These are phyloP conservation scores for Whitmania pigra DNA, from an alignment of 1,140 invertebrate species.

Conservation along the genomic window DNA sequence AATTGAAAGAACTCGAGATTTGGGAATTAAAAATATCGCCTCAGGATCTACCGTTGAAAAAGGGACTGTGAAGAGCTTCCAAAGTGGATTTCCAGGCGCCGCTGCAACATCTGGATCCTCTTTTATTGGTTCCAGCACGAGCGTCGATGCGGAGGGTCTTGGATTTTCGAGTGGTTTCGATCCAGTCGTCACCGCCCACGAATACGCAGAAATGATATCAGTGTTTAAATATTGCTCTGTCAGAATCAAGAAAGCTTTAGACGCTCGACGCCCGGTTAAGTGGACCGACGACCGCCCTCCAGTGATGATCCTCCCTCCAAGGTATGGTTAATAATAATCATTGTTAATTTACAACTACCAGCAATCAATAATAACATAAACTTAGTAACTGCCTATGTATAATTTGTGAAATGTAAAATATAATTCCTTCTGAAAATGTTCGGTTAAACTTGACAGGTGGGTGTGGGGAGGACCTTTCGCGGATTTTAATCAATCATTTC, in stretches of 20 bases:
- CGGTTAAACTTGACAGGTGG: background rate
- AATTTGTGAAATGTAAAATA: background rate
- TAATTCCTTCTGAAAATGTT: background rate
- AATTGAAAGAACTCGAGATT: too few relatives aligned
- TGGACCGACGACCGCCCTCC: background rate
- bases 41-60: too few relatives aligned
- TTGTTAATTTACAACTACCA: too few relatives aligned
- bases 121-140: too few relatives aligned
- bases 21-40: too few relatives aligned
- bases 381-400: too few relatives aligned
- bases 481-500: background rate
- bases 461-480: constrained; percentile 10
- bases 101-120: too few relatives aligned
- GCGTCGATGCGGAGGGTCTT: too few relatives aligned
- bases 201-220: constrained; percentile 14
- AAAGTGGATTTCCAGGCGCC: too few relatives aligned
- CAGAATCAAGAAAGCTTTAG: background rate
- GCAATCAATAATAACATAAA: too few relatives aligned
- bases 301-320: constrained; percentile 1
- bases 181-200: background rate
- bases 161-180: background rate
- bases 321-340: background rate
- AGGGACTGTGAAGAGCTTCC: too few relatives aligned
- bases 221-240: constrained; percentile 1
- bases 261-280: background rate